A percentile compares a stretch with the other conserved stretches of the same genome.
phyloP scores from a whole-genome alignment of 2,797 vertebrate species.

The Pelodytes ibericus region DNA sequence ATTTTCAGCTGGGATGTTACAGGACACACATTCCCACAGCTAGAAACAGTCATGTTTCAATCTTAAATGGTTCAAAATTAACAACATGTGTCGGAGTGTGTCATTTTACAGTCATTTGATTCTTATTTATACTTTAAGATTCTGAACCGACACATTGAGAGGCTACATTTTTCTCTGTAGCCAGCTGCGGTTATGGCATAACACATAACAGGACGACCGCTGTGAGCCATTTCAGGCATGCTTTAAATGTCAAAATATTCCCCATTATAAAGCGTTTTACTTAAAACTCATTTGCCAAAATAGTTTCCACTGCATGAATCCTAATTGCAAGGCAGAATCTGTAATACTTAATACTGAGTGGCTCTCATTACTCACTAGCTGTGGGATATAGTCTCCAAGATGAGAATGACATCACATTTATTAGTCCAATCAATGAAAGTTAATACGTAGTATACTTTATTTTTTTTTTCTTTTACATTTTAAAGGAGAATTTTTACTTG shows the following conservation, averaged over 20 bases:
- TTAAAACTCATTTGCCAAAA: conserved; percentile 27
- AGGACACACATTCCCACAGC: too few relatives aligned
- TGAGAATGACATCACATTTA: too few relatives aligned
- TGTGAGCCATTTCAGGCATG: background rate
- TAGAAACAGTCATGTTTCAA: too few relatives aligned
- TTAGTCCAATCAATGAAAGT: too few relatives aligned
- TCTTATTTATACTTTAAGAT: background rate
- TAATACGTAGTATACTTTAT: too few relatives aligned
- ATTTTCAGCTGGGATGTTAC: too few relatives aligned
- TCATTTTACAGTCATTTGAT: background rate
- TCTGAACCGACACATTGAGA: background rate
- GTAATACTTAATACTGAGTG: background rate
- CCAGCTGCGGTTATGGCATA: background rate
- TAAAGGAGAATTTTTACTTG: too few relatives aligned
- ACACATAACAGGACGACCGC: background rate
- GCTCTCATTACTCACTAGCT: background rate
- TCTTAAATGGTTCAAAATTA: too few relatives aligned
- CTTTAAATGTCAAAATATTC: conserved; percentile 15
- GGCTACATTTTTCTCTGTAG: background rate
- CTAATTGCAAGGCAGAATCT: conserved; percentile 12
- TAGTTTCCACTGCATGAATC: conserved; percentile 28
- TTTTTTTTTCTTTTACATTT: too few relatives aligned
- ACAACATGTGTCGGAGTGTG: background rate
- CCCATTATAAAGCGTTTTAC: conserved; percentile 15
- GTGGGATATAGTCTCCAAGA: background rate